A percentile compares a stretch with the other conserved stretches of the same genome.
Evolutionary conservation across 2,113 vertebrate species (phyloP).

Genomic region (Jacana jacana): DNA sequence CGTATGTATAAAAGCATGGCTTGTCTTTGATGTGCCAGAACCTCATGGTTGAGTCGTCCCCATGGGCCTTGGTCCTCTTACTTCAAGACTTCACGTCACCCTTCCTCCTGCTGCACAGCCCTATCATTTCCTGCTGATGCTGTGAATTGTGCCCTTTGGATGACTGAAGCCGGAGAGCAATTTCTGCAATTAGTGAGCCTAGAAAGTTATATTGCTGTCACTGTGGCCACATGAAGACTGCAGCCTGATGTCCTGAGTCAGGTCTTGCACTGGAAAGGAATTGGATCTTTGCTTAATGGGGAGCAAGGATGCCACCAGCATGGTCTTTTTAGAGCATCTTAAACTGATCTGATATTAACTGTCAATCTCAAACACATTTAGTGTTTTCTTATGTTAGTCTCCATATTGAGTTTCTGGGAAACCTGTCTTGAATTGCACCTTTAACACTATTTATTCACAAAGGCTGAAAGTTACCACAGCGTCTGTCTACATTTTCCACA

Average conservation of each 20-base stretch:
- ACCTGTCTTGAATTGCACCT: not conserved
- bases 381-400: not conserved
- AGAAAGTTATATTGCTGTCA: not conserved
- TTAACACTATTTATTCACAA: not conserved
- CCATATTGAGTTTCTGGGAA: not conserved
- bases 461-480: not conserved
- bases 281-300: not conserved
- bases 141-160: not conserved
- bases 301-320: not conserved
- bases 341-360: not conserved
- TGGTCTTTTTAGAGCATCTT: not conserved
- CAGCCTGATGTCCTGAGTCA: not conserved
- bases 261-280: not conserved
- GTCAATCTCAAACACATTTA: not conserved
- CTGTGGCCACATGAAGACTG: fast-evolving
- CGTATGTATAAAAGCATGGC: not conserved
- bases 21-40: not conserved
- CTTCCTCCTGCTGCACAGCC: not conserved
- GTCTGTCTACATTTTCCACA: not conserved
- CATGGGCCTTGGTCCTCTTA: not conserved
- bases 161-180: not conserved
- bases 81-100: not conserved
- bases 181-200: not conserved
- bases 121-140: not conserved
- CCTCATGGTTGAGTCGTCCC: not conserved